Base-by-base conservation (phyloP, 2,113 vertebrate species). In the Talpa occidentalis region DNA sequence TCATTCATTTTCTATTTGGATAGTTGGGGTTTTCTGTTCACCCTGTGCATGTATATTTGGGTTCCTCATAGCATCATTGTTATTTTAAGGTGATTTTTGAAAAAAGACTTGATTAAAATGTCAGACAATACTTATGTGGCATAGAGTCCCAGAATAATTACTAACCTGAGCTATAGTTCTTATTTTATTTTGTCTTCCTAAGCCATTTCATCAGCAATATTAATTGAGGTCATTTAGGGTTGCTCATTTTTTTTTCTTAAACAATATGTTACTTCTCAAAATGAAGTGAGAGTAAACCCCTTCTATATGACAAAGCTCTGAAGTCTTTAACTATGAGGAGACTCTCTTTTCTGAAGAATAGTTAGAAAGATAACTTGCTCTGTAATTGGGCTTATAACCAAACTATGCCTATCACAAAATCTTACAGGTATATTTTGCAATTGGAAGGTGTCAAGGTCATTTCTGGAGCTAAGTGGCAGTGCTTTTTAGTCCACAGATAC, bases 251-350 rank as follows among this genome's bases (percentile, higher is more conserved):
- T 81, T n/a, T 30, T 9, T 8, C 19, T 40, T 49, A 69, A 92
- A 47, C 8, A 49, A 35, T 35, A 70, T 26, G n/a, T 42, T 54
- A 14, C 16, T 83, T 89, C 93, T 89, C 35, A 89, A 76, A 96
- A 85, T 67, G 21, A 85, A 85, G 19, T 77, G 76, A 76, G 21
- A 77, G 40, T 60, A 32, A 74, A 26, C 11, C 7, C 26, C 6
- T 79, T 77, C 32, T 5, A 44, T 69, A 4, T 40, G 30, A 82
- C 56, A 66, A 60, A 52, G 26, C 54, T 83, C 30, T 40, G 0
- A 59, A 37, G 7, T 32, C 6, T 37, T 77, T 2, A 19, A 44
- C 22, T 72, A 64, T 54, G 35, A 91, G 37, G 14, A 6, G 42
- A 83, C 21, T 44, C 17, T 44, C 17, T 73, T 79, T 94, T 9